Evolutionary conservation across 2,888 invertebrate genomes (phyloP).

Genomic region (Ptilodon capucinus): DNA sequence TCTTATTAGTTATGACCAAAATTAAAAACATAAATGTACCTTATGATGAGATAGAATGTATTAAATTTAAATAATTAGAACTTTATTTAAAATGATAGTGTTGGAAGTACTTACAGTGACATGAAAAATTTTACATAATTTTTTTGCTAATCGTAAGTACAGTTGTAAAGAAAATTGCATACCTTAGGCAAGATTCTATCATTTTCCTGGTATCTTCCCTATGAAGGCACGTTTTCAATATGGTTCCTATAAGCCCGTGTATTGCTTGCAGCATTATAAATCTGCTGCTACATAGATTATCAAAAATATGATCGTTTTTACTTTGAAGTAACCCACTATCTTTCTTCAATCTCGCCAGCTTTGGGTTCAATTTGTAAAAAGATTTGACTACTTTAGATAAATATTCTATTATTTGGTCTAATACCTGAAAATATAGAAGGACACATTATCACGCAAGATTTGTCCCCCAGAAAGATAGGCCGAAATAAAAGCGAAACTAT

Average conservation of each 20-base stretch:
- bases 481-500: too few species aligned
- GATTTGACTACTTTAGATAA: slow-evolving; percentile 77
- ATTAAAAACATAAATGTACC: too few species aligned
- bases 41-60: too few species aligned
- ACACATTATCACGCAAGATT: background rate
- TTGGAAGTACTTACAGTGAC: background rate
- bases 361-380: slow-evolving; percentile 78
- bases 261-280: slow-evolving; percentile 81
- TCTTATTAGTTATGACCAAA: too few species aligned
- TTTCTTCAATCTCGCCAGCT: slow-evolving; percentile 70
- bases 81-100: too few species aligned
- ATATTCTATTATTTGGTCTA: slow-evolving; percentile 81
- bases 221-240: slow-evolving; percentile 77
- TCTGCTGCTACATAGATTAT: slow-evolving; percentile 77
- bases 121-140: background rate
- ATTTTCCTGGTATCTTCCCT: slow-evolving; percentile 83
- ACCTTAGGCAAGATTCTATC: slow-evolving; percentile 82
- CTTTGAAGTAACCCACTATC: slow-evolving; percentile 63
- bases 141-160: background rate
- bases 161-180: slow-evolving; percentile 23
- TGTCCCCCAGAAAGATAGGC: too few species aligned
- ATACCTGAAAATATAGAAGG: slow-evolving; percentile 67
- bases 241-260: slow-evolving; percentile 78
- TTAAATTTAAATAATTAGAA: too few species aligned
- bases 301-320: slow-evolving; percentile 79